Base-by-base conservation (phyloP, 2,888 invertebrate species). In the Euzophera pinguis region DNA sequence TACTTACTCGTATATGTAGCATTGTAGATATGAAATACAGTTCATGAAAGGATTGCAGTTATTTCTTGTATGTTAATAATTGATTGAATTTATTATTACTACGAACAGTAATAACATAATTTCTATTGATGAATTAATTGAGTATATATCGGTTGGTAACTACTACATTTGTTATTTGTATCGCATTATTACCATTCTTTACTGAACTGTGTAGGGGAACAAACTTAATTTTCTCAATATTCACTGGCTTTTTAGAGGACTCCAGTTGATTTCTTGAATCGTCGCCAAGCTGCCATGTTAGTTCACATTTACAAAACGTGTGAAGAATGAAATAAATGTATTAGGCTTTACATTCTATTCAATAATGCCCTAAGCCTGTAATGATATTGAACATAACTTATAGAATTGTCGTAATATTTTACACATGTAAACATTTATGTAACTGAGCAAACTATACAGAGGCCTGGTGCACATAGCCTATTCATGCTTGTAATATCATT, bases 241-340 rank as follows among this genome's bases (percentile, higher is more conserved):
- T 14, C 43, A 13, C 12, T 43, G 9, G 48, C 17, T 14, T 29
- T 16, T 58, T 60, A 55, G 45, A 60, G 49, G 47, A 51, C 52
- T 56, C 57, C 52, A 56, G 61, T 67, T 74, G 76, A 80, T 81
- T 80, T 79, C 69, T 82, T 84, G 84, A 83, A 78, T 62, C 69
- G 67, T 52, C 60, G 83, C 84, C 84, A 81, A 84, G 71, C 64
- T 69, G 69, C 67, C 67, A 65, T 67, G 62, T 68, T 70, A 56
- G 67, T 74, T 75, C 65, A 72, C 73, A 75, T 73, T 75, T 76
- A 75, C 75, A 73, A 73, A 61, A 69, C 73, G 71, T 65, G 67
- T 54, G 56, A 60, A 67, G 81, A 77, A 81, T 75, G 67, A 67
- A 65, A 62, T 58, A 67, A 65, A 62, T 58, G 58, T 60, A 58